Evolutionary conservation across 2,113 vertebrate species (phyloP).

Genomic region (Drymodes brunneopygia): DNA sequence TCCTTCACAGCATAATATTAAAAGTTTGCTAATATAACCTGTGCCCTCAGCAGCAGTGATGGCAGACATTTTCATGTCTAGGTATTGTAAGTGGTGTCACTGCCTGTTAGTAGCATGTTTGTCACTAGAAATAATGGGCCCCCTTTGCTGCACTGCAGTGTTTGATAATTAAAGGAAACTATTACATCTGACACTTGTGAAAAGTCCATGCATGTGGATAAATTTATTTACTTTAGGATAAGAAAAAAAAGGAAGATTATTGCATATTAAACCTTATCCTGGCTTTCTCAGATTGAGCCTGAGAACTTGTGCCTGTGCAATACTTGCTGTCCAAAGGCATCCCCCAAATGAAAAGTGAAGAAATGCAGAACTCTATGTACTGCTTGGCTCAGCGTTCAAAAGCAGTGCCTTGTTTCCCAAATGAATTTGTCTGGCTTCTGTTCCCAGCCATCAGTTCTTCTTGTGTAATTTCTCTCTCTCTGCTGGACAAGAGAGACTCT

Average conservation of each 20-base stretch:
- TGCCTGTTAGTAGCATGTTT: not conserved
- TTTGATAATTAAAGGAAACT: not conserved
- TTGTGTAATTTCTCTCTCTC: constrained; percentile 4
- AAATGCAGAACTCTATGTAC: not conserved
- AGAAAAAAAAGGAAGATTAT: not conserved
- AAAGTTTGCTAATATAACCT: not conserved
- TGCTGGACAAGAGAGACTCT: not conserved
- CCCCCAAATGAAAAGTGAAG: not conserved
- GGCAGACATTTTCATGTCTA: not conserved
- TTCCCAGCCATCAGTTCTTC: not conserved
- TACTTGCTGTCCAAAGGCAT: not conserved
- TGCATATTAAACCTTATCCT: not conserved
- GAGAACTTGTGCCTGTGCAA: not conserved
- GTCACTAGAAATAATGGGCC: not conserved
- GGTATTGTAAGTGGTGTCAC: not conserved
- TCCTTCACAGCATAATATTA: not conserved
- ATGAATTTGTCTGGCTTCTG: not conserved
- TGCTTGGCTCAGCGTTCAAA: not conserved
- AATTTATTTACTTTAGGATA: not conserved
- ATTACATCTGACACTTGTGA: not conserved
- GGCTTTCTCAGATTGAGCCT: not conserved
- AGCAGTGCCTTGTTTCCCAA: not conserved
- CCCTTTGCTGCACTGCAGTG: not conserved
- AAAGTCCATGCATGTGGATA: not conserved
- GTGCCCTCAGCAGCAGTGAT: not conserved